Base-by-base conservation (phyloP, 2,113 vertebrate species). In the Clarias batrachus region DNA sequence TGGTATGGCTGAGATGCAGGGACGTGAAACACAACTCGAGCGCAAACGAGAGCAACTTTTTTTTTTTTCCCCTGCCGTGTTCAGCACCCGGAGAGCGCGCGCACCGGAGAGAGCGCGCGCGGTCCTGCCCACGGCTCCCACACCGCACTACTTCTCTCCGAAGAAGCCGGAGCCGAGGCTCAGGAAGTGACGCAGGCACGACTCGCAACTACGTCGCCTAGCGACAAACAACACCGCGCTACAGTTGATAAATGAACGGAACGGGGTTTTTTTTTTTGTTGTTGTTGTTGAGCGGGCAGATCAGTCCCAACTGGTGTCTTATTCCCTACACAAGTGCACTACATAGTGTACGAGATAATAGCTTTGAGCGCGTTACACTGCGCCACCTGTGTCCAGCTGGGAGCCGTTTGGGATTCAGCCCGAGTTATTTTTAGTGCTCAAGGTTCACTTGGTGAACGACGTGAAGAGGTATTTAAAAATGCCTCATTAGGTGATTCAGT, bases 181-280 rank as follows among this genome's bases (percentile, higher is more conserved):
- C 21, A 91, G 95, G 95, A 94, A 94, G 91, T 95, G 95, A 94
- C 94, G 95, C 92, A 92, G 80, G 7, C 48, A 83, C 79, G 70
- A 80, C 83, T 63, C 90, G 81, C 85, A 79, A 81, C 78, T 82
- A 82, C 82, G 93, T 95, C 93, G 93, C 93, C 91, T 93, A 91
- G 93, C 91, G 93, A 95, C 94, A 87, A 90, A 92, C 90, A 92
- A 90, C 90, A 87, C 73, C 76, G 74, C 66, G n/a, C 65, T 81
- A 84, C 66, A 25, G 62, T 78, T 65, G 56, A 76, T 52, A 76
- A 25, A 33, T 59, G 9, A 59, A 80, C 54, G 16, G 56, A 80
- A 80, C 56, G 27, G 77, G 41, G 7, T 48, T 48, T 48, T 48
- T 48, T 48, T 48, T 48, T 48, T 48, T 6, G 6, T 33, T 33